These are phyloP conservation scores for Rhingia campestris DNA, from an alignment of 2,888 invertebrate genomes.

Conservation along the genomic window DNA sequence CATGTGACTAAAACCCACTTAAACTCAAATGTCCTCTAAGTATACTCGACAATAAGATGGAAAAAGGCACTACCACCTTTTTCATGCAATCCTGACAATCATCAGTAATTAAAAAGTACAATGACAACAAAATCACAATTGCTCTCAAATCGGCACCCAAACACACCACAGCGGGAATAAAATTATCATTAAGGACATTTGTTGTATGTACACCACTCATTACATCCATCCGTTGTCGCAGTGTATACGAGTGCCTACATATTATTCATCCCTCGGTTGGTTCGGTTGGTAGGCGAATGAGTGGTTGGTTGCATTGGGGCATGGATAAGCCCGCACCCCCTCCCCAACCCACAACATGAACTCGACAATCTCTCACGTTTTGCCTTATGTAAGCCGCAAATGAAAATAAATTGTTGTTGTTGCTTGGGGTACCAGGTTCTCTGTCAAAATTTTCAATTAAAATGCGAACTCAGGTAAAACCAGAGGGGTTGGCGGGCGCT, in stretches of 20 bases:
- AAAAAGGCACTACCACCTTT: background rate
- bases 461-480: slow-evolving; percentile 72
- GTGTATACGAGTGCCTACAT: slow-evolving; percentile 46
- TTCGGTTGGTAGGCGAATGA: background rate
- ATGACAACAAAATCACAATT: slow-evolving; percentile 64
- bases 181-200: slow-evolving; percentile 74
- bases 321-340: slow-evolving; percentile 9
- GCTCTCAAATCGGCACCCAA: slow-evolving; percentile 70
- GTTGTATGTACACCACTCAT: slow-evolving; percentile 72
- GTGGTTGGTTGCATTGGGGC: background rate
- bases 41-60: background rate
- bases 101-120: slow-evolving; percentile 59
- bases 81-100: slow-evolving; percentile 23
- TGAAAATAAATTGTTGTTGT: slow-evolving; percentile 66
- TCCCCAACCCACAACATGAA: slow-evolving; percentile 7
- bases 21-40: too few species aligned
- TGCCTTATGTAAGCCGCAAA: slow-evolving; percentile 59
- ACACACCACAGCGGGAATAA: slow-evolving; percentile 72
- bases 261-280: slow-evolving; percentile 23
- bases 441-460: slow-evolving; percentile 74
- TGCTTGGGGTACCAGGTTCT: slow-evolving; percentile 58
- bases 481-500: slow-evolving; percentile 3
- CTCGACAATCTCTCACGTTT: slow-evolving; percentile 35
- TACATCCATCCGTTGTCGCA: slow-evolving; percentile 71
- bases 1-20: too few species aligned